These are phyloP conservation scores for Andricus curvator DNA, from an alignment of 2,888 invertebrate species.

Conservation along the genomic window DNA sequence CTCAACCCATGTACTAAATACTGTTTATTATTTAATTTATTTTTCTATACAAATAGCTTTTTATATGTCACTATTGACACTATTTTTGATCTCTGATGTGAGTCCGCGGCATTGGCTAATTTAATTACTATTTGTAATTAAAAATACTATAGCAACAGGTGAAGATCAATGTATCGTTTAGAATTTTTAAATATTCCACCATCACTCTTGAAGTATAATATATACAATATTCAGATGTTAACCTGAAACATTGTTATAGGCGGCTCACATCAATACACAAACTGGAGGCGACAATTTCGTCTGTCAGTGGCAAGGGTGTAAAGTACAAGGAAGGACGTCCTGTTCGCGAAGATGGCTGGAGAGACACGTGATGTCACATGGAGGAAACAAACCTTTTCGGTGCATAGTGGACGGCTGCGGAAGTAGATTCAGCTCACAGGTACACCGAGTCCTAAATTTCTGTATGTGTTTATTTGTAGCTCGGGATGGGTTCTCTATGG, in stretches of 20 bases:
- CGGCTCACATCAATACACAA: slow-evolving; percentile 92
- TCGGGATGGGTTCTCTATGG: slow-evolving; percentile 37
- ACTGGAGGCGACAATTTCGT: slow-evolving; percentile 90
- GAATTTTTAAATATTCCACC: no score
- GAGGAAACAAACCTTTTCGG: slow-evolving; percentile 94
- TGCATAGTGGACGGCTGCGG: slow-evolving; percentile 98
- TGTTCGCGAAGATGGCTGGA: slow-evolving; percentile 96
- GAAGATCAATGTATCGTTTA: no score
- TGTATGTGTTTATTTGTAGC: background rate
- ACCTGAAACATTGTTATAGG: slow-evolving; percentile 79
- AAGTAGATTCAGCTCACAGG: slow-evolving; percentile 91
- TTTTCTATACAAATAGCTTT: no score
- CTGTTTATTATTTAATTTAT: no score
- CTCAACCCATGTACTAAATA: no score
- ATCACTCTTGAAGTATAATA: no score
- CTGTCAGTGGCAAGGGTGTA: slow-evolving; percentile 96
- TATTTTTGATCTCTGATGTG: no score
- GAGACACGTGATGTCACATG: slow-evolving; percentile 93
- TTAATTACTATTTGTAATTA: no score
- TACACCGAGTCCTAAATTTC: slow-evolving; percentile 72
- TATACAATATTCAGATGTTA: background rate
- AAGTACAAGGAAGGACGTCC: slow-evolving; percentile 94
- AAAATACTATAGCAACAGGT: no score
- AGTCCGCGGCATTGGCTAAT: no score
- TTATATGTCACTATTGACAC: no score